Percentiles rank a stretch among this genome's conserved stretches.
These are phyloP conservation scores for Chalcis sispes DNA, from an alignment of 2,888 invertebrate species.

Conservation along the genomic window DNA sequence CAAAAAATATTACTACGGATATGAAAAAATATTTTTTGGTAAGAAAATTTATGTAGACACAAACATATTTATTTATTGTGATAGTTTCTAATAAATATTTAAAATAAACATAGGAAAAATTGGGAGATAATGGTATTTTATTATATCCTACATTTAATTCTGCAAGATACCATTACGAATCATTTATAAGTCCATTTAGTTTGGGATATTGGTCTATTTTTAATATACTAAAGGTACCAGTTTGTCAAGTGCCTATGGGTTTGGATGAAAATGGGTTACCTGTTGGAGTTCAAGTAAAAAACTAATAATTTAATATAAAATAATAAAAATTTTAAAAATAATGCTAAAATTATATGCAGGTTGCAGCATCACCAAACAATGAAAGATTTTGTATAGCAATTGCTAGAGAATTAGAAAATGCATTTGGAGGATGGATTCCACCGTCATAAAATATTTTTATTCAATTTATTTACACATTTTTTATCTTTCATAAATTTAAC, in stretches of 20 bases:
- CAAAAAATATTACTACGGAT: conserved; percentile 79
- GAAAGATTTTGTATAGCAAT: conserved; percentile 87
- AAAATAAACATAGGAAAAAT: conserved; percentile 77
- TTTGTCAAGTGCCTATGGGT: conserved; percentile 90
- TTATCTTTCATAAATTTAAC: background rate
- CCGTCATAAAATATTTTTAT: conserved; percentile 73
- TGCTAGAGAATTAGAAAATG: conserved; percentile 82
- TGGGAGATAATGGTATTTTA: conserved; percentile 88
- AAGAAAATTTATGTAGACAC: conserved; percentile 61
- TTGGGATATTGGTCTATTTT: conserved; percentile 91
- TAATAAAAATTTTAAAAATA: conserved; percentile 25
- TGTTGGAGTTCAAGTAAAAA: conserved; percentile 83
- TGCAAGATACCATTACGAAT: conserved; percentile 89
- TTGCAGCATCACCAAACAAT: conserved; percentile 83
- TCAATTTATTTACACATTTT: background rate
- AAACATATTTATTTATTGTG: background rate
- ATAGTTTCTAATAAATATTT: background rate
- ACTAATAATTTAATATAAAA: conserved; percentile 9
- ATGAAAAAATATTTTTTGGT: conserved; percentile 81
- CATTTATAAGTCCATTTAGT: conserved; percentile 87
- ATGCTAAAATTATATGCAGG: conserved; percentile 66
- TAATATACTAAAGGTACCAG: conserved; percentile 89
- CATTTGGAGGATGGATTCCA: conserved; percentile 84
- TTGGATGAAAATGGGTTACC: conserved; percentile 84
- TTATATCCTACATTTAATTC: conserved; percentile 89